phyloP scores from a whole-genome alignment of 2,113 vertebrate genomes.

The Zosterops hypoxanthus region DNA sequence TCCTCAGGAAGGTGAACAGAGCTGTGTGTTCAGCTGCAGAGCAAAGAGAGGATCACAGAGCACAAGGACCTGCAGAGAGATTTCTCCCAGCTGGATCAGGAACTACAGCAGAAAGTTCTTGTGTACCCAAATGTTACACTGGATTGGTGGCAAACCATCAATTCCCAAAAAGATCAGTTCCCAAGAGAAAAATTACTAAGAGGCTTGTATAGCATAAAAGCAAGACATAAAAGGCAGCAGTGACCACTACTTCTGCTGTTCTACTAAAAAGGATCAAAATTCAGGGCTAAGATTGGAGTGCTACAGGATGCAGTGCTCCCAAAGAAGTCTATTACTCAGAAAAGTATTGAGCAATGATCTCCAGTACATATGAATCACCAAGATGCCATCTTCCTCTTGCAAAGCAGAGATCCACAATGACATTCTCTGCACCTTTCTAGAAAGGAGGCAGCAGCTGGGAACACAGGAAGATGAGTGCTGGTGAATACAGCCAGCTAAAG shows the following conservation, averaged over 20 bases:
- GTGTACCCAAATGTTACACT: background rate
- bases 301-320: background rate
- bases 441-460: background rate
- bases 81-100: background rate
- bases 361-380: conserved; percentile 58
- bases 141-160: background rate
- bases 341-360: conserved; percentile 34
- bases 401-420: background rate
- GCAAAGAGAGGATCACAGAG: background rate
- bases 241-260: background rate
- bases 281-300: background rate
- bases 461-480: background rate
- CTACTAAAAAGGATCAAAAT: background rate
- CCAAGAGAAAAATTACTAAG: background rate
- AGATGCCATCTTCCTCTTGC: background rate
- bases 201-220: background rate
- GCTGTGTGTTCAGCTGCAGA: background rate
- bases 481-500: background rate
- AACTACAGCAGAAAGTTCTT: background rate
- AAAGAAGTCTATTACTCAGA: conserved; percentile 35
- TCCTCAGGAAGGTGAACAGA: background rate
- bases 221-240: background rate
- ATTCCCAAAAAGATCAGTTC: background rate
- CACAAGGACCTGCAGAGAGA: background rate
- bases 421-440: background rate